Evolutionary conservation across 2,888 invertebrate species (phyloP).

Genomic region (Ceriagrion tenellum): DNA sequence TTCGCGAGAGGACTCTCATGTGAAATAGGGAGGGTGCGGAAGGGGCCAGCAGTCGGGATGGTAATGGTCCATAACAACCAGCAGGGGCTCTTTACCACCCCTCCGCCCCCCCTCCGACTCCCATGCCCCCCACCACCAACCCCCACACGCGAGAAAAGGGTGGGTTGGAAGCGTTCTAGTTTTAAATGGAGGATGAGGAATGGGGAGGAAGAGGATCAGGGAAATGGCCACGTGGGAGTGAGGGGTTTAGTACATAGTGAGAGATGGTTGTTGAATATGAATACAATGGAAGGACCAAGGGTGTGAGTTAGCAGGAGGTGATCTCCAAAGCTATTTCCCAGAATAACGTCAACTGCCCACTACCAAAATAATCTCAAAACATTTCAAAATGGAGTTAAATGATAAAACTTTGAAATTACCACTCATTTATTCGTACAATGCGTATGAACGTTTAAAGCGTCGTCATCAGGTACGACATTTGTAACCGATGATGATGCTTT

Average conservation of each 20-base stretch:
- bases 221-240: not conserved
- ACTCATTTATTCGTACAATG: too few relatives aligned
- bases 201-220: not conserved
- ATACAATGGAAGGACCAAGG: not conserved
- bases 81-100: not conserved
- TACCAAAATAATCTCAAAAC: too few relatives aligned
- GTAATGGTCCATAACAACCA: slow-evolving; percentile 29
- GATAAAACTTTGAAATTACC: too few relatives aligned
- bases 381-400: too few relatives aligned
- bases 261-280: not conserved
- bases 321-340: not conserved
- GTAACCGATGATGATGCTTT: too few relatives aligned
- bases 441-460: too few relatives aligned
- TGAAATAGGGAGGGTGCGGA: too few relatives aligned
- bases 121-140: too few relatives aligned
- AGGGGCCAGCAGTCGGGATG: not conserved
- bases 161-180: not conserved
- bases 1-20: not conserved
- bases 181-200: not conserved
- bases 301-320: not conserved
- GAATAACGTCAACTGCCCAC: not conserved
- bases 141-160: not conserved
- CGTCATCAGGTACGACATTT: too few relatives aligned
- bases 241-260: not conserved
- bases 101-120: too few relatives aligned